phyloP scores from a whole-genome alignment of 1,140 invertebrate species.

The Drosophila kepulauana region DNA sequence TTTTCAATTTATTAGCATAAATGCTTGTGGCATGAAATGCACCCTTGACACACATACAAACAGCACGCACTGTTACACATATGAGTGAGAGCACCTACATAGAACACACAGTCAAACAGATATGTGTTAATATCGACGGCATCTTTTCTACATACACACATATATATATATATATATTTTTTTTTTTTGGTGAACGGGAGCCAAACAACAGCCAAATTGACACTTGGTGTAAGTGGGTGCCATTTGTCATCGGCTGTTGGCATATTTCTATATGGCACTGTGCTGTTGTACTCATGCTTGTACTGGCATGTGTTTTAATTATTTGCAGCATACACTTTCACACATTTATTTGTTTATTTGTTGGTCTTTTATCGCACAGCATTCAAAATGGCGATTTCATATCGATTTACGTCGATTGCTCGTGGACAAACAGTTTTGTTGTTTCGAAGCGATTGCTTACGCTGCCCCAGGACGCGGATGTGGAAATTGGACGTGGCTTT shows the following conservation, averaged over 20 bases:
- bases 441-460: conserved; percentile 82
- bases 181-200: background rate
- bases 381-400: conserved; percentile 85
- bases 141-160: conserved; percentile 8
- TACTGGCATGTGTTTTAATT: conserved; percentile 67
- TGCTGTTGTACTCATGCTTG: conserved; percentile 16
- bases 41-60: conserved; percentile 76
- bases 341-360: conserved; percentile 44
- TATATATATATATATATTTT: background rate
- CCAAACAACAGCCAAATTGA: conserved; percentile 69
- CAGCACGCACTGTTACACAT: conserved; percentile 37
- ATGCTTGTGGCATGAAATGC: conserved; percentile 73
- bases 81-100: conserved; percentile 16
- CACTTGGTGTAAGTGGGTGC: conserved; percentile 74
- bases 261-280: conserved; percentile 66
- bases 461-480: conserved; percentile 78
- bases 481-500: conserved; percentile 84
- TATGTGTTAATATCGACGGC: conserved; percentile 52
- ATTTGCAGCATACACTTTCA: conserved; percentile 52
- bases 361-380: conserved; percentile 55
- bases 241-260: conserved; percentile 75
- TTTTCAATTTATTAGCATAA: conserved; percentile 84
- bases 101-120: conserved; percentile 9
- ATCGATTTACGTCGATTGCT: conserved; percentile 83
- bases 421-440: conserved; percentile 84